These are phyloP conservation scores for Psittacula cyanocephala DNA, from an alignment of 2,113 vertebrate genomes.

Conservation along the genomic window DNA sequence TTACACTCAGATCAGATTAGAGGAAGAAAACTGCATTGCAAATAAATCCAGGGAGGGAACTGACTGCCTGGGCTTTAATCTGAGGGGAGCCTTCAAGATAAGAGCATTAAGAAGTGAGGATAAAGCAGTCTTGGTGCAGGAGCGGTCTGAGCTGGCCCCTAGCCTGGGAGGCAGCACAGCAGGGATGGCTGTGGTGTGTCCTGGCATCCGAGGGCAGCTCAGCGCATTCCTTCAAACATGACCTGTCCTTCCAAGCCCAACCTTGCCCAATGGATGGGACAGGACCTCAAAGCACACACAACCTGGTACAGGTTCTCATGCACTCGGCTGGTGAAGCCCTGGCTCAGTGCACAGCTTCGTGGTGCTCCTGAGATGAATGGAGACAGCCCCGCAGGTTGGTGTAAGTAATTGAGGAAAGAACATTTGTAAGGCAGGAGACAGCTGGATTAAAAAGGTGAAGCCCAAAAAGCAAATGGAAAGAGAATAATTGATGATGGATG, in stretches of 20 bases:
- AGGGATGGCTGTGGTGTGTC: not conserved
- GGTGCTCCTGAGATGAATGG: not conserved
- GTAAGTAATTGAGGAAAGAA: constrained; percentile 27
- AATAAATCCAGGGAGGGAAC: not conserved
- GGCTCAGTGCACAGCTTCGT: not conserved
- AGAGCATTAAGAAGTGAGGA: constrained; percentile 27
- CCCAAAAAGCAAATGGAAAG: constrained; percentile 51
- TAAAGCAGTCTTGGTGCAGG: not conserved
- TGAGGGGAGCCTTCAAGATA: constrained; percentile 20
- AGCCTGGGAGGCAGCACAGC: not conserved
- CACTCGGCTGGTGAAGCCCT: not conserved
- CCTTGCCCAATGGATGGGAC: accelerated
- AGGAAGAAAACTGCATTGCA: constrained; percentile 22
- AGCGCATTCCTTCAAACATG: not conserved
- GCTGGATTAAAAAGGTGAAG: constrained; percentile 60
- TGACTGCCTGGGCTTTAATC: constrained; percentile 10
- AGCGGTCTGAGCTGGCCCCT: not conserved
- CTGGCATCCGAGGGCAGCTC: not conserved
- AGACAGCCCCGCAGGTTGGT: not conserved
- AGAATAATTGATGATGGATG: constrained; percentile 50
- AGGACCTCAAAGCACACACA: not conserved
- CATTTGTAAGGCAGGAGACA: constrained; percentile 53
- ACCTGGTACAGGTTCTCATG: not conserved
- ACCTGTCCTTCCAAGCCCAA: not conserved
- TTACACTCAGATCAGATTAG: constrained; percentile 18